Evolutionary conservation across 2,888 invertebrate genomes (phyloP).

Genomic region (Plutella xylostella): DNA sequence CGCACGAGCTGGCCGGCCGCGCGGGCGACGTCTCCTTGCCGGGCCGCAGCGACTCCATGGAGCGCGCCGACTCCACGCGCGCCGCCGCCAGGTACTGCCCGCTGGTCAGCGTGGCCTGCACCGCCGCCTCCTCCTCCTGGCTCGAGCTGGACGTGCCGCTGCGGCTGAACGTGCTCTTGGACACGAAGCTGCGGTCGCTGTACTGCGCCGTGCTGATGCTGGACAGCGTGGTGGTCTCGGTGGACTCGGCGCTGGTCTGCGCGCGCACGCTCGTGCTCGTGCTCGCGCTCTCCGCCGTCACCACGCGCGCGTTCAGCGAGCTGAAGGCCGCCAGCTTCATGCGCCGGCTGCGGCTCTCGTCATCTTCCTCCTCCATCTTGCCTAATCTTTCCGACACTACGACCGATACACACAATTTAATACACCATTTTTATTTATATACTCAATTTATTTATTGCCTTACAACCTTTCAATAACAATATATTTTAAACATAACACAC

Average conservation of each 20-base stretch:
- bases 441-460: slow-evolving; percentile 41
- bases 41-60: slow-evolving; percentile 78
- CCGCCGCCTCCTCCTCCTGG: slow-evolving; percentile 74
- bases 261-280: slow-evolving; percentile 29
- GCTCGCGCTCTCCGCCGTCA: neutral
- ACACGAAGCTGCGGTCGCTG: slow-evolving; percentile 62
- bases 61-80: slow-evolving; percentile 72
- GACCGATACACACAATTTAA: slow-evolving; percentile 39
- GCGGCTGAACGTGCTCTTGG: slow-evolving; percentile 63
- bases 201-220: slow-evolving; percentile 58
- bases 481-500: slow-evolving; percentile 42
- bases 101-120: slow-evolving; percentile 52
- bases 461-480: slow-evolving; percentile 40
- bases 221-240: slow-evolving; percentile 60
- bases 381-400: slow-evolving; percentile 25
- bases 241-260: slow-evolving; percentile 69
- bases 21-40: slow-evolving; percentile 67
- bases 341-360: slow-evolving; percentile 43
- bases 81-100: slow-evolving; percentile 68
- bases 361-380: slow-evolving; percentile 58
- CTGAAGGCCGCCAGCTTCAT: slow-evolving; percentile 48
- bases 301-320: slow-evolving; percentile 41
- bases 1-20: slow-evolving; percentile 60
- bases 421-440: slow-evolving; percentile 46
- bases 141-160: slow-evolving; percentile 75